phyloP scores from a whole-genome alignment of 2,797 vertebrate genomes.

The Brotula barbata region DNA sequence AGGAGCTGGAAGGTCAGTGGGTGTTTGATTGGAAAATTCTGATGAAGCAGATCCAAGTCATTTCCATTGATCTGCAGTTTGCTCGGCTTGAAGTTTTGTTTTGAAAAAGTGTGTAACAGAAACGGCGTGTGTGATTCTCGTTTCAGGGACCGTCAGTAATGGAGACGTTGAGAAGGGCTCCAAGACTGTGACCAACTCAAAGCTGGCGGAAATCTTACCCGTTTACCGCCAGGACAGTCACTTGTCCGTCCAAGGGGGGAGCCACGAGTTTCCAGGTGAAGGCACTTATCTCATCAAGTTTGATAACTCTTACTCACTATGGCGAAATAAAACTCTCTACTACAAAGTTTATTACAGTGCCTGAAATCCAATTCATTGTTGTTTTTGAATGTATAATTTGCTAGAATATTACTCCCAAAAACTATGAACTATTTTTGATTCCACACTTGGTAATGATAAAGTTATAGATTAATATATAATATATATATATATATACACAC shows the following conservation, averaged over 20 bases:
- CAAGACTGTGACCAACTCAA: conserved; percentile 82
- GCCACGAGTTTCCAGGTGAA: conserved; percentile 94
- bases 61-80: no score
- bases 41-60: no score
- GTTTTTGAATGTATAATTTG: conserved; percentile 68
- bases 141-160: conserved; percentile 83
- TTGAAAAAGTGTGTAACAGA: no score
- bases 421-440: conserved; percentile 77
- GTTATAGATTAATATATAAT: conserved; percentile 41
- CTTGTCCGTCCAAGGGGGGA: conserved; percentile 88
- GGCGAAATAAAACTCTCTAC: conserved; percentile 97
- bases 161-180: conserved; percentile 97
- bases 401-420: conserved; percentile 55
- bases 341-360: conserved; percentile 95
- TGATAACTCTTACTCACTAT: conserved; percentile 97
- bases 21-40: not conserved
- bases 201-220: conserved; percentile 89
- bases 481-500: conserved; percentile 1
- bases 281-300: conserved; percentile 97
- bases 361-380: conserved; percentile 73
- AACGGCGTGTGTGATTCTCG: conserved; percentile 27
- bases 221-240: conserved; percentile 97
- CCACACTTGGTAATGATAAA: conserved; percentile 38
- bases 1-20: conserved; percentile 89
- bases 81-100: no score